Evolutionary conservation across 2,113 vertebrate genomes (phyloP).

Genomic region (Hydropotes inermis): DNA sequence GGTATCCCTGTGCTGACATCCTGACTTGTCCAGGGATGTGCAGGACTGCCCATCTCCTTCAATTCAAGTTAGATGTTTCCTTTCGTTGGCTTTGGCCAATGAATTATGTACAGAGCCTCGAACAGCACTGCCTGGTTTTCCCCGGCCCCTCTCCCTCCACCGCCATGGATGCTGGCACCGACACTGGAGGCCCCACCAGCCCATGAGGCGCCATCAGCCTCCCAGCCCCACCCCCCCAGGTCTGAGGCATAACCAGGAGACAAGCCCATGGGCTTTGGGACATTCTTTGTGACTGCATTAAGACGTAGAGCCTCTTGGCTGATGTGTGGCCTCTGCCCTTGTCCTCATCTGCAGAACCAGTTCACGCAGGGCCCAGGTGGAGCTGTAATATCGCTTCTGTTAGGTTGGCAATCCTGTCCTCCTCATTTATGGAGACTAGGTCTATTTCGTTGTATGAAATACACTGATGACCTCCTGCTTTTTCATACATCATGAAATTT

Average conservation of each 20-base stretch:
- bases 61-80: neutral
- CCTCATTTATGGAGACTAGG: neutral
- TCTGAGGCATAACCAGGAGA: neutral
- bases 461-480: neutral
- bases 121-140: neutral
- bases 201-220: neutral
- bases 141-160: neutral
- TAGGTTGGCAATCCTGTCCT: neutral
- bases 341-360: neutral
- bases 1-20: neutral
- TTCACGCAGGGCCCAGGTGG: neutral
- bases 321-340: neutral
- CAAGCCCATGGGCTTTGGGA: neutral
- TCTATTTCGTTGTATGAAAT: neutral
- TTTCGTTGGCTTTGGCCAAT: neutral
- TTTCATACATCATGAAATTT: neutral
- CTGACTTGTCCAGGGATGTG: neutral
- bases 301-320: neutral
- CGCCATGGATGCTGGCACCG: neutral
- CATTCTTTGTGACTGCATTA: neutral
- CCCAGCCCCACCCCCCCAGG: rapidly evolving
- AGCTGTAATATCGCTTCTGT: neutral
- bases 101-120: neutral
- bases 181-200: too few species aligned
- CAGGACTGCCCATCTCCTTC: neutral